Evolutionary conservation across 2,888 invertebrate species (phyloP).

Genomic region (Caenorhabditis auriculariae): DNA sequence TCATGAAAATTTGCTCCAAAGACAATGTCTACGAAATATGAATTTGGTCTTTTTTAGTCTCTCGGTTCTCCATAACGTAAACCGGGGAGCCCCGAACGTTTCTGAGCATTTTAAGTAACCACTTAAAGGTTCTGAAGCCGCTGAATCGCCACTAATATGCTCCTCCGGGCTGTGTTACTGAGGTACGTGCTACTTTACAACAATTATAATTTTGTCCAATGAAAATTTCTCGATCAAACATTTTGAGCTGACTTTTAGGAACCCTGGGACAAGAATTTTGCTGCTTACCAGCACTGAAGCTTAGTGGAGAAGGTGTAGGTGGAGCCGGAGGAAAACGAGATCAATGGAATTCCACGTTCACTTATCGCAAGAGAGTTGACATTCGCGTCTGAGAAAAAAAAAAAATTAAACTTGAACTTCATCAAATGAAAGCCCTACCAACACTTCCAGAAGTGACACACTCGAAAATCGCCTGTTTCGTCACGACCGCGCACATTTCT

Average conservation of each 20-base stretch:
- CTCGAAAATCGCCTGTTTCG: constrained; percentile 26
- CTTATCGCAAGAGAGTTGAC: constrained; percentile 8
- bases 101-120: too few relatives aligned
- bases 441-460: constrained; percentile 17
- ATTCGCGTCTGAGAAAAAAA: constrained; percentile 7
- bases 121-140: too few relatives aligned
- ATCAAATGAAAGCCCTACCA: background rate
- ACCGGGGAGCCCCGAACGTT: too few relatives aligned
- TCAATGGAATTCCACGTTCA: constrained; percentile 25
- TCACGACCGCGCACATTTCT: constrained; percentile 11
- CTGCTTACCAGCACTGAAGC: constrained; percentile 9
- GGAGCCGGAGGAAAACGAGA: constrained; percentile 31
- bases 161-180: too few relatives aligned
- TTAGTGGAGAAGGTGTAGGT: constrained; percentile 26
- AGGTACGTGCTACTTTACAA: too few relatives aligned
- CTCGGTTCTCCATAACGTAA: too few relatives aligned
- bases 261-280: constrained; percentile 7
- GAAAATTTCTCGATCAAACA: constrained; percentile 2
- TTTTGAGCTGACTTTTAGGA: constrained; percentile 9
- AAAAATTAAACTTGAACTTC: background rate
- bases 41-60: too few relatives aligned
- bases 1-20: too few relatives aligned
- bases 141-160: too few relatives aligned
- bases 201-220: background rate
- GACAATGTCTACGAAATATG: too few relatives aligned